Evolutionary conservation across 2,888 invertebrate species (phyloP), one percentile per base, ranked within the genome.

Genomic region (Choristoneura rosaceana): DNA sequence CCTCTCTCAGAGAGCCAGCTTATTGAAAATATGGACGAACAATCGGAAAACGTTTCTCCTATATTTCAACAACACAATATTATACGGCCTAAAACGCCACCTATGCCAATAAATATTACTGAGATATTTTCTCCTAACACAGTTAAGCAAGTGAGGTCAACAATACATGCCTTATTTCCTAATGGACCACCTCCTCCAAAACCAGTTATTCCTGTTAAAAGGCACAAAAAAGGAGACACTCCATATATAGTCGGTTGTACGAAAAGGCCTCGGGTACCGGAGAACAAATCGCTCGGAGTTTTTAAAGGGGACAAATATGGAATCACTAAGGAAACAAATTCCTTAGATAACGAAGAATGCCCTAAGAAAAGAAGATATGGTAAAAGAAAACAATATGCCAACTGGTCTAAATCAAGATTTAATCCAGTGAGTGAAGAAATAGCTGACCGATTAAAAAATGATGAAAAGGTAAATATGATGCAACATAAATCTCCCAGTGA

Each of bases 191-290:
- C 41, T 4, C 77, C 78, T 0, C 76, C 75, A 38, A 75, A 76
- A 33, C 76, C 80, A 45, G 67, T 85, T 33, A 71, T 83, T 14
- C 81, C 82, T 55, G 78, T 71, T 38, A 82, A 81, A 59, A 85
- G 81, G 71, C 75, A 75, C 4, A 80, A 81, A 69, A 83, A 82
- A 68, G 50, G 73, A 64, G 82, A 78, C 4, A 15, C 65, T 14
- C 81, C 86, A 58, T 84, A 86, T 55, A 84, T 86, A 69, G 82
- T 82, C 52, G 84, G 85, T 14, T 84, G 84, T 58, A 81, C 77
- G 71, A 80, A 85, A 0, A 74, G 84, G 0, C 74, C 74, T 1
- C 70, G 80, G 66, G 77, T 82, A 33, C 74, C 74, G 8, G 68
- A 67, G 10, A 68, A 50, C 0, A 78, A 71, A 60, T 76, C 79